Evolutionary conservation across 2,797 vertebrate genomes (phyloP).

Genomic region (Eulemur albifrons): DNA sequence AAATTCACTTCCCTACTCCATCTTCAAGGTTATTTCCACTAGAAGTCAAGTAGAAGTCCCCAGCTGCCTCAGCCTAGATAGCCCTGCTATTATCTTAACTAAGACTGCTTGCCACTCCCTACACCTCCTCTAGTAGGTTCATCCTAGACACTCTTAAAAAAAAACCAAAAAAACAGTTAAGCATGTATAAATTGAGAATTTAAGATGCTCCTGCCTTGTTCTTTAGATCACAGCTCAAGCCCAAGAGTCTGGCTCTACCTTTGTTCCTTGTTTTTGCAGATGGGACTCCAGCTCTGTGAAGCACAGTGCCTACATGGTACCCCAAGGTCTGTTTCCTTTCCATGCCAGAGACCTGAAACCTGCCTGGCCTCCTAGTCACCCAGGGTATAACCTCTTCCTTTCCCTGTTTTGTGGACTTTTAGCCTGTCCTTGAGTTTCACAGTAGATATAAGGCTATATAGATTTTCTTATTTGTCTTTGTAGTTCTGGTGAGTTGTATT

Average conservation of each 20-base stretch:
- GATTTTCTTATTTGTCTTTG: neutral
- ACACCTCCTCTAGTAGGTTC: neutral
- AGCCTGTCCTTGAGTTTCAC: neutral
- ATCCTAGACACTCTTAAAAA: neutral
- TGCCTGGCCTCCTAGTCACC: neutral
- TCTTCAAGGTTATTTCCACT: neutral
- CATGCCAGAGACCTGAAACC: neutral
- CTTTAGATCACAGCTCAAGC: neutral
- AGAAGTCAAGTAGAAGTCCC: neutral
- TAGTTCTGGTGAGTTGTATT: neutral
- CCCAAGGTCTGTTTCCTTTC: neutral
- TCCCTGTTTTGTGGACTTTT: neutral
- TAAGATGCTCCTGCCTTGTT: neutral
- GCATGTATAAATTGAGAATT: neutral
- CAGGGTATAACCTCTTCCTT: neutral
- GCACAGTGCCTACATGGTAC: neutral
- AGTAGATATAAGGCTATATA: neutral
- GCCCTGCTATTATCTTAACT: neutral
- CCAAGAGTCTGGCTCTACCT: neutral
- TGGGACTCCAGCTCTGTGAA: neutral
- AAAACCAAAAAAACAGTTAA: neutral
- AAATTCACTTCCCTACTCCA: neutral
- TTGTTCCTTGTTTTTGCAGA: neutral
- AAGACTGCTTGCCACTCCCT: neutral
- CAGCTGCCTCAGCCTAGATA: neutral